phyloP scores from a whole-genome alignment of 2,888 invertebrate species.

The Neria commutata region DNA sequence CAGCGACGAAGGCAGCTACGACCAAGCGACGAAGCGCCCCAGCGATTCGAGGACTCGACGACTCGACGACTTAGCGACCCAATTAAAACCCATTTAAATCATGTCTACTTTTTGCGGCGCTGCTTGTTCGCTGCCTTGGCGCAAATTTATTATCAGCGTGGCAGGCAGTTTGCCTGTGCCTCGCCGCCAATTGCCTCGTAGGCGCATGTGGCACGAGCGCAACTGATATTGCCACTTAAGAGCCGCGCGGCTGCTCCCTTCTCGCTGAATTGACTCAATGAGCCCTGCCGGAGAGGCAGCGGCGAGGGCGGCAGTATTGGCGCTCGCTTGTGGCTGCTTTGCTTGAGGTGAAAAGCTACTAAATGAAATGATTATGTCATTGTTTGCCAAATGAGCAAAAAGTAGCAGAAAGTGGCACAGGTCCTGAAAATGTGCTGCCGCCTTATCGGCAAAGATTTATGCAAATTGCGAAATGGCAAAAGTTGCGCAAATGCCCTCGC shows the following conservation, averaged over 20 bases:
- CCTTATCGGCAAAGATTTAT: background rate
- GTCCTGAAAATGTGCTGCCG: background rate
- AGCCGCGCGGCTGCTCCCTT: slow-evolving; percentile 16
- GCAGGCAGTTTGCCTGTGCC: slow-evolving; percentile 43
- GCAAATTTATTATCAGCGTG: slow-evolving; percentile 49
- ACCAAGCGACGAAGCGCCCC: background rate
- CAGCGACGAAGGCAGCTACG: background rate
- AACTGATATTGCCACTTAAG: slow-evolving; percentile 47
- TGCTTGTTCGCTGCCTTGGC: slow-evolving; percentile 17
- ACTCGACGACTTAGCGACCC: slow-evolving; percentile 18
- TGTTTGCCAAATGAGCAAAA: slow-evolving; percentile 9
- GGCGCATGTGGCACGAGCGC: no score
- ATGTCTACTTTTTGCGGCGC: slow-evolving; percentile 11
- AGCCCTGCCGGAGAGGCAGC: no score
- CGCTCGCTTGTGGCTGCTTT: background rate
- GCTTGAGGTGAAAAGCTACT: slow-evolving; percentile 1
- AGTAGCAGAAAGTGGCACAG: background rate
- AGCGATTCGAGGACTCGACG: background rate
- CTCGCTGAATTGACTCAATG: no score
- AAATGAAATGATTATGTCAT: slow-evolving; percentile 18
- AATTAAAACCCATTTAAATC: slow-evolving; percentile 29
- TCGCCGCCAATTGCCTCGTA: slow-evolving; percentile 18
- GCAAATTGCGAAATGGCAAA: no score
- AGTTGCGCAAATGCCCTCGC: no score
- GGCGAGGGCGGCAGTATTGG: background rate